These are phyloP conservation scores for Strongylocentrotus purpuratus DNA, from an alignment of 35 echinoderm and acorn worm genomes.

Conservation along the genomic window DNA sequence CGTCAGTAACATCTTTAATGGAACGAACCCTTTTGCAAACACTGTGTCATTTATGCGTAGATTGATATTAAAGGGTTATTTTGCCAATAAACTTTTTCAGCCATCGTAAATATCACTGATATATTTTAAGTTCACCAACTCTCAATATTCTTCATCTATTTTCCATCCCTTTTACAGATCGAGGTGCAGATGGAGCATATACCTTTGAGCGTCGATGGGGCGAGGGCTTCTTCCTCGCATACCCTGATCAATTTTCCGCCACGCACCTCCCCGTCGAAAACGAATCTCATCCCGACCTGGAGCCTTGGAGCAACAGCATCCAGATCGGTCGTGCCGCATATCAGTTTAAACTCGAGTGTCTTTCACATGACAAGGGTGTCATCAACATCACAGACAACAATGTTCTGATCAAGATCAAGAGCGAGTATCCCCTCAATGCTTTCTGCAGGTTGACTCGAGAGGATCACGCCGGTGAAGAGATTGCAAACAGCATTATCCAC, in stretches of 20 bases:
- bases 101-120: too few relatives aligned
- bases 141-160: too few relatives aligned
- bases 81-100: too few relatives aligned
- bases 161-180: not conserved
- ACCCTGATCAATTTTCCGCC: not conserved
- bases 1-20: too few relatives aligned
- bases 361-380: constrained; percentile 16
- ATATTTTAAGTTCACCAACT: too few relatives aligned
- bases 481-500: not conserved
- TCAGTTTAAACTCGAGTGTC: not conserved
- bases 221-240: constrained; percentile 29
- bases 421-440: not conserved
- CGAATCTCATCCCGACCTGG: not conserved
- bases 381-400: not conserved
- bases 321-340: constrained; percentile 9
- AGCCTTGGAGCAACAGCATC: not conserved
- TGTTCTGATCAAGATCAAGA: constrained; percentile 3
- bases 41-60: too few relatives aligned
- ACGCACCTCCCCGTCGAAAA: not conserved
- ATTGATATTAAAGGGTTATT: too few relatives aligned
- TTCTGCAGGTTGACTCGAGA: not conserved
- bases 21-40: too few relatives aligned
- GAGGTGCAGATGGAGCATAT: not conserved
- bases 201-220: constrained; percentile 33
- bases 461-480: not conserved